Base-by-base conservation (phyloP, 2,797 vertebrate genomes). In the Poecilia gillii region DNA sequence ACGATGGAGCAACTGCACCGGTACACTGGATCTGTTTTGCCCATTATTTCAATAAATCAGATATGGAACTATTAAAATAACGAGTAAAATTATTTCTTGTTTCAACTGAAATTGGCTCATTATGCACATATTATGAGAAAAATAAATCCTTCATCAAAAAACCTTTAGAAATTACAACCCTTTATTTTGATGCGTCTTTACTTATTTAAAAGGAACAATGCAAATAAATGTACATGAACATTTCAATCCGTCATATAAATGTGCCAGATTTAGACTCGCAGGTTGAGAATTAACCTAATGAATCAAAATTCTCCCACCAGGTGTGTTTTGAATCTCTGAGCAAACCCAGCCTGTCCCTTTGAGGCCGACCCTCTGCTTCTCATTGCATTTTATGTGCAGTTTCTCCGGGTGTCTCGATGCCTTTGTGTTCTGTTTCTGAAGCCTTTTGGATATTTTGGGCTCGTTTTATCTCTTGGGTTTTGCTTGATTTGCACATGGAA, bases 401-500 rank as follows among this genome's bases (percentile, higher is more conserved):
- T 71, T n/a, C 39, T 71, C 28, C 6, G 68, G 68, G 23, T 14
- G 39, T 66, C 39, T 39, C 8, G 0, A 39, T 66, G 62, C 4
- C 62, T 66, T 66, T 41, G 64, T 25, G 39, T n/a, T 45, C 45
- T 46, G 41, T 46, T 46, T 45, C 25, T 28, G 41, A 71, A 71
- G 25, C 11, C 41, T 45, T 28, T 45, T 14, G 68, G 41, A 45
- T 71, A 71, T 71, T 71, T 71, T 45, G 13, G 41, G 68, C 68
- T 71, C 23, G 12, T 71, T 46, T 45, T 46, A 46, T 71, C 41
- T 71, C 25, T 46, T 71, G 41, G 5, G 23, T 28, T 71, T 8
- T 71, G 41, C 25, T 46, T 46, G 41, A 71, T 71, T 71, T 71
- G 41, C 68, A 71, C 68, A 45, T 71, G 25, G 41, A 71, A 46